Percentiles rank a stretch among this genome's conserved stretches.
Conservation (phyloP, 2,888 invertebrate genomes). For the Carpatolechia fugitivella region DNA sequence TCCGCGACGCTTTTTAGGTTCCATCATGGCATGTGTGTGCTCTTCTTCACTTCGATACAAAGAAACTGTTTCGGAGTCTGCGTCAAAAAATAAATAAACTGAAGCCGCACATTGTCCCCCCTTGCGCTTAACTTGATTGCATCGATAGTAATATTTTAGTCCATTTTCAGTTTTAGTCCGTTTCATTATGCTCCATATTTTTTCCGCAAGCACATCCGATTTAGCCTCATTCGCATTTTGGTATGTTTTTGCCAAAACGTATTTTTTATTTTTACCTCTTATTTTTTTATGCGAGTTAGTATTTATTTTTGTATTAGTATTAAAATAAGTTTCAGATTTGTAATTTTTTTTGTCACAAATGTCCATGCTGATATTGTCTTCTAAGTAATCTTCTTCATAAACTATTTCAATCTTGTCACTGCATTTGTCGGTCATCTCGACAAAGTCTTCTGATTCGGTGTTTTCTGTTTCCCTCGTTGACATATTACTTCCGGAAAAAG, state of each 20-base stretch:
- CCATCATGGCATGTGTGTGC: background rate
- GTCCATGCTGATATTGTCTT: background rate
- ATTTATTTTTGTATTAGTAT: background rate
- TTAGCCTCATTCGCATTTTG: background rate
- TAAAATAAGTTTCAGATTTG: background rate
- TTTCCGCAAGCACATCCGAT: background rate
- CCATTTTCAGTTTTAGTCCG: background rate
- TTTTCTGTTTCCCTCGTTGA: background rate
- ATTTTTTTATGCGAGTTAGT: background rate
- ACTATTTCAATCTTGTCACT: background rate
- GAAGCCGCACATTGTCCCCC: background rate
- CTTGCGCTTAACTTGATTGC: background rate
- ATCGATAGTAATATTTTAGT: background rate
- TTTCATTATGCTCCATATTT: background rate
- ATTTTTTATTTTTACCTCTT: background rate
- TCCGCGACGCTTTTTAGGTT: background rate
- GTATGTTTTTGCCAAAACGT: background rate
- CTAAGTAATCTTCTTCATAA: background rate
- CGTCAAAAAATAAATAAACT: background rate
- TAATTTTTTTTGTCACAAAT: background rate
- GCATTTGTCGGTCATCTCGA: background rate
- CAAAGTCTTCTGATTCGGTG: background rate
- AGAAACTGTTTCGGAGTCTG: background rate
- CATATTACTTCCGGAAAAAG: background rate
- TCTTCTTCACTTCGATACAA: background rate